phyloP scores from a whole-genome alignment of 2,113 vertebrate genomes.

The Ameiurus melas region DNA sequence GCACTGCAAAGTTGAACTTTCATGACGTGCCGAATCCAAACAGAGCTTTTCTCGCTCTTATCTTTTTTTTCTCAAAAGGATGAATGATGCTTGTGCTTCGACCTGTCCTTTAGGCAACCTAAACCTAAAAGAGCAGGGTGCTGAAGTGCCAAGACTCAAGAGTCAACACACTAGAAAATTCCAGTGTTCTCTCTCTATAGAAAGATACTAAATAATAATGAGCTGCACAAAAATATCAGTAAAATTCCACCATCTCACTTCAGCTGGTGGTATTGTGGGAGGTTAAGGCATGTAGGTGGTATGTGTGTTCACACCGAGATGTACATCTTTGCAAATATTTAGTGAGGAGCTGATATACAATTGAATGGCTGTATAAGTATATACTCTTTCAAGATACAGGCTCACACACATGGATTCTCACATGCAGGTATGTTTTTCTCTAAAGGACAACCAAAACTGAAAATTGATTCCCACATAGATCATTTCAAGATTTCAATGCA shows the following conservation, averaged over 20 bases:
- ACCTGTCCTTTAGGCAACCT: slow-evolving; percentile 55
- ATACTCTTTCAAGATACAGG: not conserved
- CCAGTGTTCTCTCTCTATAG: slow-evolving; percentile 38
- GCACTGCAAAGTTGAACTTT: slow-evolving; percentile 54
- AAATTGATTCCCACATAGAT: not conserved
- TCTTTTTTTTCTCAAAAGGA: slow-evolving; percentile 25
- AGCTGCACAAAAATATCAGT: slow-evolving; percentile 30
- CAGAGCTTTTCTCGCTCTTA: slow-evolving; percentile 39
- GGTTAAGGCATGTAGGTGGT: slow-evolving; percentile 34
- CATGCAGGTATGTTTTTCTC: not conserved
- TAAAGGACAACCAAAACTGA: not conserved
- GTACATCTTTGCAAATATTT: slow-evolving; percentile 53
- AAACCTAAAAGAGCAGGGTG: slow-evolving; percentile 43
- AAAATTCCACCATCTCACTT: not conserved
- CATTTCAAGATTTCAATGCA: not conserved
- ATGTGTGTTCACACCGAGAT: slow-evolving; percentile 35
- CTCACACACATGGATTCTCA: slow-evolving; percentile 12
- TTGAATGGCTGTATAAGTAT: slow-evolving; percentile 23
- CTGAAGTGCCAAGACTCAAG: slow-evolving; percentile 38
- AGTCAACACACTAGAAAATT: slow-evolving; percentile 55
- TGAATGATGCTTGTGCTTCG: slow-evolving; percentile 49
- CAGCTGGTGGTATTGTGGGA: not conserved
- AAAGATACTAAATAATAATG: slow-evolving; percentile 23
- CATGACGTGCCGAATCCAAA: slow-evolving; percentile 50
- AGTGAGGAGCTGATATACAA: slow-evolving; percentile 37